A percentile compares a stretch with the other conserved stretches of the same genome.
Conservation (phyloP, 2,888 invertebrate genomes). For the Parnassius mnemosyne region DNA sequence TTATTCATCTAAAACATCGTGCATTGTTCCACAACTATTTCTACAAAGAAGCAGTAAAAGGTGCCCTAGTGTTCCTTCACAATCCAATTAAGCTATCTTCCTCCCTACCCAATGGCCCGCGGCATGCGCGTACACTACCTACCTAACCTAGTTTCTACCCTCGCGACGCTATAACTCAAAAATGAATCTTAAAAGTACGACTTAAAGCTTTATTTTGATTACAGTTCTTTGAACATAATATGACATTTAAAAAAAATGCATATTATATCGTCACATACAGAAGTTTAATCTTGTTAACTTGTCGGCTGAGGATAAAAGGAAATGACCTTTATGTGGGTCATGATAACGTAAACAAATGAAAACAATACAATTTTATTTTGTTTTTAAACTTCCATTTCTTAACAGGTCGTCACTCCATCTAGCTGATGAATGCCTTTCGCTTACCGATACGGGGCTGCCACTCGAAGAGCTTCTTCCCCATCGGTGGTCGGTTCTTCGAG, state of each 20-base stretch:
- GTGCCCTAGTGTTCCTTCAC: slow-evolving; percentile 9
- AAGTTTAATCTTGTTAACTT: slow-evolving; percentile 23
- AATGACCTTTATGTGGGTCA: slow-evolving; percentile 18
- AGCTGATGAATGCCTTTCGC: too few relatives aligned
- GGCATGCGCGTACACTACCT: slow-evolving; percentile 5
- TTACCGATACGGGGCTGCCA: too few relatives aligned
- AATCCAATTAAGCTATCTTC: slow-evolving; percentile 21
- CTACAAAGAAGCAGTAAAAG: slow-evolving; percentile 21
- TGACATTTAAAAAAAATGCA: background rate
- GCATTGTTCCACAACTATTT: slow-evolving; percentile 16
- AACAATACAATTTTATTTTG: too few relatives aligned
- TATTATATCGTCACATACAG: slow-evolving; percentile 15
- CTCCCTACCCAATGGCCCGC: slow-evolving; percentile 1
- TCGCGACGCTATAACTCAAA: background rate
- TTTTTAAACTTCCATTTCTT: too few relatives aligned
- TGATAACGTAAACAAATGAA: background rate
- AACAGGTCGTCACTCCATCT: too few relatives aligned
- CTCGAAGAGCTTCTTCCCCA: too few relatives aligned
- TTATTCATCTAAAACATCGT: background rate
- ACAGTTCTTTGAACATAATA: background rate
- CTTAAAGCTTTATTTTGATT: slow-evolving; percentile 1
- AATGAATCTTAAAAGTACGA: background rate
- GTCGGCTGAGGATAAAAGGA: slow-evolving; percentile 16
- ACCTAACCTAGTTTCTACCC: background rate
- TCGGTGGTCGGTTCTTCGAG: too few relatives aligned